These are phyloP conservation scores for Sebastes hubbsi DNA, from an alignment of 2,797 vertebrate genomes.

Conservation along the genomic window DNA sequence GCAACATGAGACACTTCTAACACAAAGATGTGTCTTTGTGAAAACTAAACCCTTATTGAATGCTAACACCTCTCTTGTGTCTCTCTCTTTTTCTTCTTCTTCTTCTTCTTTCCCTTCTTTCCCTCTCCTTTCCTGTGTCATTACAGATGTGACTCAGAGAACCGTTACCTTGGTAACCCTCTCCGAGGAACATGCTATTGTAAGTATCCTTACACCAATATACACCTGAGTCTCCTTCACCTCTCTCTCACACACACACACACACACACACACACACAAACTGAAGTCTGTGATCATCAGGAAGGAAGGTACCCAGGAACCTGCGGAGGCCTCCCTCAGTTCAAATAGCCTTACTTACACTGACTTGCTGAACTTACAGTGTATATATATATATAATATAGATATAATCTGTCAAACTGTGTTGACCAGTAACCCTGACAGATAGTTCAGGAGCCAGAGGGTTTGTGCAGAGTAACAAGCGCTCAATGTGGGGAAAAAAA, in stretches of 20 bases:
- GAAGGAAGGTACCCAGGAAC: too few relatives aligned
- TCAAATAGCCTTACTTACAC: too few relatives aligned
- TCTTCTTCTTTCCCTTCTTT: neutral
- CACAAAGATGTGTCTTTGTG: neutral
- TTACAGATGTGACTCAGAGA: conserved; percentile 95
- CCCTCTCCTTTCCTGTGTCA: neutral
- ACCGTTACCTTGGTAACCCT: conserved; percentile 95
- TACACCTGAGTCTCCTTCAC: conserved; percentile 34
- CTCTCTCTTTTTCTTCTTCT: neutral
- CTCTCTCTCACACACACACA: neutral
- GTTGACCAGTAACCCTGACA: too few relatives aligned
- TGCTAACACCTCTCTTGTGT: conserved; percentile 34
- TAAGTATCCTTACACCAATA: conserved; percentile 80
- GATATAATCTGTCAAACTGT: too few relatives aligned
- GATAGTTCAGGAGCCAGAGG: too few relatives aligned
- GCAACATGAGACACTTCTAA: neutral
- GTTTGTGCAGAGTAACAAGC: neutral
- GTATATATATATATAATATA: too few relatives aligned
- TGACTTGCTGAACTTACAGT: too few relatives aligned
- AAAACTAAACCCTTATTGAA: conserved; percentile 1
- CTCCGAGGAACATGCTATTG: conserved; percentile 96
- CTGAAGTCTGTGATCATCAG: too few relatives aligned
- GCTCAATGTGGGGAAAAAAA: neutral
- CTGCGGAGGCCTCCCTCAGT: too few relatives aligned
- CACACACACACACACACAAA: conserved; percentile 1